These are phyloP conservation scores for Volucella zonaria DNA, from an alignment of 2,888 invertebrate genomes.

Conservation along the genomic window DNA sequence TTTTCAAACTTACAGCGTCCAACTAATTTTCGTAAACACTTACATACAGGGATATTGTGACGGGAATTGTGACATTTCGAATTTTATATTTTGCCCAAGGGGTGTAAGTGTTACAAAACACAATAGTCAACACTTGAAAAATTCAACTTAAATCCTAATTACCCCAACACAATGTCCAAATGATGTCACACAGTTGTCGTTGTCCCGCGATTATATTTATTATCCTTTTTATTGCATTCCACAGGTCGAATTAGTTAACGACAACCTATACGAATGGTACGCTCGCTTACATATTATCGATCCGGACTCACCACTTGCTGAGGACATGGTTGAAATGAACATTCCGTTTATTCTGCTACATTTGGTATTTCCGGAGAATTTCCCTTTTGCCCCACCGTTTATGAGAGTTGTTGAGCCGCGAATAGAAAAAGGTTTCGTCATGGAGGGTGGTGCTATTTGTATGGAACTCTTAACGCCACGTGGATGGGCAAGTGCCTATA, in stretches of 20 bases:
- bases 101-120: constrained; percentile 3
- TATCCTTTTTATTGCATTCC: constrained; percentile 33
- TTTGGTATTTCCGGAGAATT: constrained; percentile 93
- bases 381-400: constrained; percentile 94
- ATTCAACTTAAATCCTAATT: constrained; percentile 28
- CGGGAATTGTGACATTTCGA: neutral
- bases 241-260: constrained; percentile 91
- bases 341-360: constrained; percentile 90
- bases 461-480: constrained; percentile 94
- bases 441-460: constrained; percentile 95
- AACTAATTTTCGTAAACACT: no score
- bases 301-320: constrained; percentile 91
- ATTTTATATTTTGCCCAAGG: neutral
- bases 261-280: constrained; percentile 94
- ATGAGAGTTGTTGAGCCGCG: constrained; percentile 91
- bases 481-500: constrained; percentile 94
- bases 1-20: no score
- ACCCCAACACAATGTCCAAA: constrained; percentile 20
- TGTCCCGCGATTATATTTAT: neutral
- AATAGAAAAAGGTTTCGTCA: constrained; percentile 93
- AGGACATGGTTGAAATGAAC: constrained; percentile 90
- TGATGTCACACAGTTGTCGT: neutral
- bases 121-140: constrained; percentile 12
- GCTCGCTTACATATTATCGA: constrained; percentile 91
- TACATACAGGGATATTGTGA: no score